These are phyloP conservation scores for Rhinoraja longicauda DNA, from an alignment of 2,797 vertebrate genomes.

Conservation along the genomic window DNA sequence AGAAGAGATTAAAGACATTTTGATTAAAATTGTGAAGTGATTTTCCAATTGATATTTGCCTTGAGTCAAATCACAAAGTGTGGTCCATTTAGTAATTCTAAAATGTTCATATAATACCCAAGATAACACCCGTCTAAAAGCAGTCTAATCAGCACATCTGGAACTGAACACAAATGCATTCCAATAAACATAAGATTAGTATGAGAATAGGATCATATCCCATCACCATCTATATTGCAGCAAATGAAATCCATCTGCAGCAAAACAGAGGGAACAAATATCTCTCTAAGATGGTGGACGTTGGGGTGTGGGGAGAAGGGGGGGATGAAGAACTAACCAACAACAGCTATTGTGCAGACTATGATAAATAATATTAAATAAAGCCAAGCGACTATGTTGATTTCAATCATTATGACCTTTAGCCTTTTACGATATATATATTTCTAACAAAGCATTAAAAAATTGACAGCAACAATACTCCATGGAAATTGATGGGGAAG, in stretches of 20 bases:
- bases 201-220: neutral
- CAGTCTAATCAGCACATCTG: neutral
- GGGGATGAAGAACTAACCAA: neutral
- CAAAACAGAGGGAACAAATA: neutral
- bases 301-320: too few species aligned
- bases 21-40: neutral
- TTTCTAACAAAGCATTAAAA: neutral
- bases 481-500: too few species aligned
- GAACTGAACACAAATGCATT: constrained; percentile 5
- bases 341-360: neutral
- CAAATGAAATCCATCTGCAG: neutral
- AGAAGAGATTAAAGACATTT: neutral
- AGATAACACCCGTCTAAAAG: neutral
- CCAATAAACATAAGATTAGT: neutral
- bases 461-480: neutral
- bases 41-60: neutral
- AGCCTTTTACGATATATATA: neutral
- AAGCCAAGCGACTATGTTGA: neutral
- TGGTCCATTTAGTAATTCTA: neutral
- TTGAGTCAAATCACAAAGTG: neutral
- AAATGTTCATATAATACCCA: neutral
- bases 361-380: neutral
- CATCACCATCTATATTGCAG: neutral
- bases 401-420: neutral
- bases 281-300: neutral